Conservation (phyloP, 2,797 vertebrate genomes). For the Periophthalmus magnuspinnatus region DNA sequence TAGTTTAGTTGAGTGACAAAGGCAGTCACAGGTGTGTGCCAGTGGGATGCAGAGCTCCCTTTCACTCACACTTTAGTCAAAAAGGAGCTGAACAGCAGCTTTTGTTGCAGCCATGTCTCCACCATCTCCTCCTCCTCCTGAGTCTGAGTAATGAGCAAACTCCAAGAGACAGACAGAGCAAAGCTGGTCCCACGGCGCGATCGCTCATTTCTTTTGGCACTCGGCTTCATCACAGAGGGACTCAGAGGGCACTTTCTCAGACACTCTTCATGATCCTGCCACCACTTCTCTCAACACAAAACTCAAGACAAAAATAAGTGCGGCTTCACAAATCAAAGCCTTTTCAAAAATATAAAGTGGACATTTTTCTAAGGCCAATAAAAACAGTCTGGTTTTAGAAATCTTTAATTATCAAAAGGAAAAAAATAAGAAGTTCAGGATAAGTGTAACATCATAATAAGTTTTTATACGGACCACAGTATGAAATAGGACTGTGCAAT, state of each 20-base stretch:
- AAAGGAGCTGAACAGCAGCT: conserved; percentile 22
- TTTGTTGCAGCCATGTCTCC: conserved; percentile 18
- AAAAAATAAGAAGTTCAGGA: background rate
- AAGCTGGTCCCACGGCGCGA: conserved; percentile 38
- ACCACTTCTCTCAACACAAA: conserved; percentile 21
- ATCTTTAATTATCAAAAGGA: conserved; percentile 1
- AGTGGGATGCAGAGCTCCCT: conserved; percentile 31
- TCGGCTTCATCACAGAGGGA: conserved; percentile 23
- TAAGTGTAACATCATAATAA: no score
- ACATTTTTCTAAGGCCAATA: conserved; percentile 15
- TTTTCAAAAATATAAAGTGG: background rate
- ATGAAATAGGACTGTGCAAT: no score
- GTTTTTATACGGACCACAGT: no score
- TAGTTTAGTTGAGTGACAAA: conserved; percentile 41
- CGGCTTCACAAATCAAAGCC: conserved; percentile 33
- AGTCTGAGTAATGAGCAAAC: conserved; percentile 41
- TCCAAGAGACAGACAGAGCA: conserved; percentile 27
- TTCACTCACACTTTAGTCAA: conserved; percentile 38
- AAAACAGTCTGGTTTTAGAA: background rate
- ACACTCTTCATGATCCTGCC: conserved; percentile 16
- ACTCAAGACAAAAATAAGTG: conserved; percentile 11
- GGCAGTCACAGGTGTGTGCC: conserved; percentile 50
- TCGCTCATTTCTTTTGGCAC: conserved; percentile 33
- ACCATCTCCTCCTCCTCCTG: conserved; percentile 14
- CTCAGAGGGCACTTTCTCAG: conserved; percentile 32